Evolutionary conservation across 2,113 vertebrate genomes (phyloP), one percentile per base, ranked within the genome.

Genomic region (Sebastes schlegelii): DNA sequence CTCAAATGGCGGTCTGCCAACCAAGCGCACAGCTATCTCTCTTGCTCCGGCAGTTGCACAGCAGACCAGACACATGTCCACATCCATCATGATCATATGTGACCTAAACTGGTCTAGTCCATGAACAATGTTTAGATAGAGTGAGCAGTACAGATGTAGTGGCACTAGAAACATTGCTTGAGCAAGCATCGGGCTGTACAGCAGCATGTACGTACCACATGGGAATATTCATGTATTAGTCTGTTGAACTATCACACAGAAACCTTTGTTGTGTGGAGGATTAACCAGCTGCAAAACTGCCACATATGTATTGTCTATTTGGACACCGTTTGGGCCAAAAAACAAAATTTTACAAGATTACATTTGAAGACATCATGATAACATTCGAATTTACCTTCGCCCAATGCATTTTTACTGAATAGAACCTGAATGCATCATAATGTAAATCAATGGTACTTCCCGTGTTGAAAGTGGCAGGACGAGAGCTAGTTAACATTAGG

Each of bases 1-100:
- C 51, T 87, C 65, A 89, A 83, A 68, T 91, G 82, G 80, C 83
- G 16, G 34, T 63, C 80, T 69, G 88, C 83, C 88, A 93, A 40
- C 74, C 63, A 78, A 80, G 77, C 45, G 48, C 79, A 19, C 74
- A 75, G 68, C 83, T 82, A 61, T 82, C 76, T 75, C 75, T 89
- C 71, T 26, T 61, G 45, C 58, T 83, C 71, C 19, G 4, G n/a
- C 72, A 81, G 5, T 43, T 64, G 54, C 87, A 86, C 74, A 19
- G 77, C 83, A 54, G 4, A 77, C 65, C 70, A 79, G 74, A 91
- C 73, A 89, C 66, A 70, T 92, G 85, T 92, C 88, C n/a, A 70
- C 89, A 80, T 86, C 81, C 69, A 84, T 92, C 85, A 90, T 10
- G 23, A 76, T 84, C 83, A 89, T 13, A 52, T 46, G 61, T 84